phyloP scores from a whole-genome alignment of 2,888 invertebrate genomes.

The Trachelus tabidus region DNA sequence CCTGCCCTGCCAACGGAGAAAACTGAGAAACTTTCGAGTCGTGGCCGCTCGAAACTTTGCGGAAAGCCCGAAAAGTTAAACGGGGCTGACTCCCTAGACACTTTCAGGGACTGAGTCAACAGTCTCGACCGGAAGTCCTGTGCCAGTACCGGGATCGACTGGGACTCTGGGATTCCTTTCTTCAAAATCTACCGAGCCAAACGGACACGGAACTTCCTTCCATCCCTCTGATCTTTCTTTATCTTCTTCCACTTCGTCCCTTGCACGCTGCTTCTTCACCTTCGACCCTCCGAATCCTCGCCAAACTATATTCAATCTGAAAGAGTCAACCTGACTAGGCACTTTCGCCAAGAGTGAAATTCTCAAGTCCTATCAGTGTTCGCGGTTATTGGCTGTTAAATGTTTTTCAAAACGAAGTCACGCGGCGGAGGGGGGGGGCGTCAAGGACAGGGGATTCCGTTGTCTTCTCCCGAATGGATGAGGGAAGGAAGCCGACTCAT shows the following conservation, averaged over 20 bases:
- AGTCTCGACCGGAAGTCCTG: too few relatives aligned
- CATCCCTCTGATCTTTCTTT: background rate
- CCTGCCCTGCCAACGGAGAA: too few relatives aligned
- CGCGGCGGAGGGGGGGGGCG: too few relatives aligned
- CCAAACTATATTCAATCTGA: conserved; percentile 18
- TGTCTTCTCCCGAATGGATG: background rate
- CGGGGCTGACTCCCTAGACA: too few relatives aligned
- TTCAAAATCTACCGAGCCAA: background rate
- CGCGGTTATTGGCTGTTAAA: background rate
- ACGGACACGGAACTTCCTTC: background rate
- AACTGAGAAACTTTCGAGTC: too few relatives aligned
- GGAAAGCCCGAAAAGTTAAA: too few relatives aligned
- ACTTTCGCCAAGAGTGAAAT: too few relatives aligned
- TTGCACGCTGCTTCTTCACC: conserved; percentile 20
- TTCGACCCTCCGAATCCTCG: conserved; percentile 11
- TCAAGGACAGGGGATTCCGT: background rate
- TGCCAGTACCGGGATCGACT: too few relatives aligned
- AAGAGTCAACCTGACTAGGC: conserved; percentile 15
- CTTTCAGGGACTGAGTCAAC: too few relatives aligned
- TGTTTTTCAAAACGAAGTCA: background rate
- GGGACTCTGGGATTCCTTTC: too few relatives aligned
- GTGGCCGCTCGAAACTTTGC: too few relatives aligned
- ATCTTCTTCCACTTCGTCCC: conserved; percentile 13
- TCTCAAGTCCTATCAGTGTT: too few relatives aligned
- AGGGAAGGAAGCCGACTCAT: background rate